Base-by-base conservation (phyloP, 2,113 vertebrate genomes). In the Manacus vitellinus region DNA sequence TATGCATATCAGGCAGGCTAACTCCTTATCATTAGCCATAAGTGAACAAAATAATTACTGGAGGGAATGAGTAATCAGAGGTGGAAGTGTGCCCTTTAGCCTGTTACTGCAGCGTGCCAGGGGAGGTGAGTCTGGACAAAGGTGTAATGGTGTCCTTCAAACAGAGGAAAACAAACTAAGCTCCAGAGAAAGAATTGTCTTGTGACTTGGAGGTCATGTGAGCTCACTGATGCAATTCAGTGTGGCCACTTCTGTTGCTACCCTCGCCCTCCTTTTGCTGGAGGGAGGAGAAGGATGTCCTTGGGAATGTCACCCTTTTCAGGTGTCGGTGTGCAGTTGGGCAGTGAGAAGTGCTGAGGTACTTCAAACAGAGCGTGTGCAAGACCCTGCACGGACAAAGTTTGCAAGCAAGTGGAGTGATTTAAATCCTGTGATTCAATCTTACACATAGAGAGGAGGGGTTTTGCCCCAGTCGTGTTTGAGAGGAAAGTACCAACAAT, bases 361-460 rank as follows among this genome's bases (percentile, higher is more conserved):
- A 13, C 19, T 37, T 12, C 11, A 30, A 39, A n/a, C 11, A 4
- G 12, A n/a, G 35, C 0, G 0, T 18, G 2, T 1, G 2, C 19
- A 9, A 56, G 23, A 16, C 18, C 15, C 14, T 4, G 5, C 0
- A 0, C 13, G 2, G 30, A 3, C 9, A 12, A 85, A 71, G 52
- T 22, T 51, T 14, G 14, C 8, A 33, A 39, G 7, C 14, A 25
- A 72, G 28, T 10, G 12, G 18, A 25, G 11, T 28, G 9, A 14
- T 41, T 80, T 68, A 30, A 44, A 19, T 24, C 19, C 14, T 49
- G 43, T n/a, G 2, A 52, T 61, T 47, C 23, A 19, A 1, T 28
- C 30, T 61, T 31, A 12, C 8, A 35, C 1, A 13, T 49, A 25
- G n/a, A 47, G 41, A 76, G 43, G 5, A 72, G 20, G 10, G 8